Evolutionary conservation across 2,888 invertebrate genomes (phyloP).

Genomic region (Cosmopolites sordidus): DNA sequence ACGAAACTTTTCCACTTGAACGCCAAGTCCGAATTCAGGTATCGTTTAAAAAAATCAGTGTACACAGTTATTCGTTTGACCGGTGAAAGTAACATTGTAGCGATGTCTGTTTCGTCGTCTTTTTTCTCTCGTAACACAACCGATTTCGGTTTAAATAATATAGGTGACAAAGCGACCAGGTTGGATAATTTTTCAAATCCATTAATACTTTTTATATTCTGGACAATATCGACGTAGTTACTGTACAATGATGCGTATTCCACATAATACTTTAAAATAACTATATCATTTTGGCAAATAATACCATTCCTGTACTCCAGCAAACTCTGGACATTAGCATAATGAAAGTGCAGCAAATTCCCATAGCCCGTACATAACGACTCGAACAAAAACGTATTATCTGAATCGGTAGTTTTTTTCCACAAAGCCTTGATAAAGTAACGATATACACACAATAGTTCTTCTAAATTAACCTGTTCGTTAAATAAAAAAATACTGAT

Average conservation of each 20-base stretch:
- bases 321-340: slow-evolving; percentile 63
- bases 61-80: slow-evolving; percentile 59
- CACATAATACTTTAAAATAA: slow-evolving; percentile 65
- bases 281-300: slow-evolving; percentile 62
- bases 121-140: slow-evolving; percentile 44
- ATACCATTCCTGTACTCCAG: slow-evolving; percentile 66
- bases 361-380: slow-evolving; percentile 62
- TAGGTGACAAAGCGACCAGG: slow-evolving; percentile 58
- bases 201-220: slow-evolving; percentile 68
- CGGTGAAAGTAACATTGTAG: slow-evolving; percentile 59
- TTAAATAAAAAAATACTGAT: slow-evolving; percentile 49
- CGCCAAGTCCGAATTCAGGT: slow-evolving; percentile 41
- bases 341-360: slow-evolving; percentile 65
- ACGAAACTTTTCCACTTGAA: slow-evolving; percentile 60
- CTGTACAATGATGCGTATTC: slow-evolving; percentile 69
- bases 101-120: slow-evolving; percentile 56
- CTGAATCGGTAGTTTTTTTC: slow-evolving; percentile 56
- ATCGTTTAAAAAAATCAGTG: slow-evolving; percentile 56
- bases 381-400: slow-evolving; percentile 61
- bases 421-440: slow-evolving; percentile 61
- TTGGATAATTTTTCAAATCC: slow-evolving; percentile 65
- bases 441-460: slow-evolving; percentile 60
- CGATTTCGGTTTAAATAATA: slow-evolving; percentile 38
- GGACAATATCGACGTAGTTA: slow-evolving; percentile 66
- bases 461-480: slow-evolving; percentile 68